Conservation (phyloP, 2,113 vertebrate genomes). For the Verasper variegatus region DNA sequence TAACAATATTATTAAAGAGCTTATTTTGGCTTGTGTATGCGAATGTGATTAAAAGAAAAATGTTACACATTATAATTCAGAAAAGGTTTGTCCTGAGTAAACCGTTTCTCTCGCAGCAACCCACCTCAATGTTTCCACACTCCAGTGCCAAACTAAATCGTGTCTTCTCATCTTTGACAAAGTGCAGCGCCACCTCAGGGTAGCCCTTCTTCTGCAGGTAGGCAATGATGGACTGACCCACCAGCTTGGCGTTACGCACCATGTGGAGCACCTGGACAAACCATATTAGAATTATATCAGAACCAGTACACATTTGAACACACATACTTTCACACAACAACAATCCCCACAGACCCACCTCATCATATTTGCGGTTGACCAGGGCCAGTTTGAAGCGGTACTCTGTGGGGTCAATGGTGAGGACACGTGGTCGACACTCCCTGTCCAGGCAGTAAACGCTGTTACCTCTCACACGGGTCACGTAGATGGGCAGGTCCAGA, state of each 20-base stretch:
- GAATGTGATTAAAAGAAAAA: too few species aligned
- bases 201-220: conserved; percentile 99
- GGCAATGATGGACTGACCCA: conserved; percentile 98
- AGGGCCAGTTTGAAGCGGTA: conserved; percentile 97
- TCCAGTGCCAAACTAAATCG: conserved; percentile 94
- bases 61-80: neutral
- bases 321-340: neutral
- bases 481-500: conserved; percentile 96
- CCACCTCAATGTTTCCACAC: conserved; percentile 94
- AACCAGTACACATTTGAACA: neutral
- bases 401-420: conserved; percentile 96
- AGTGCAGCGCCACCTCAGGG: conserved; percentile 96
- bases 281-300: neutral
- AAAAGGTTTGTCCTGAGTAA: neutral
- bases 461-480: conserved; percentile 94
- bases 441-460: conserved; percentile 96
- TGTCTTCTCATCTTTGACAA: conserved; percentile 97
- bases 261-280: conserved; percentile 92
- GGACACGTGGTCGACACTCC: conserved; percentile 92
- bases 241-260: conserved; percentile 95
- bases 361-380: conserved; percentile 96
- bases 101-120: conserved; percentile 7
- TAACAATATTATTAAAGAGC: too few species aligned
- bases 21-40: too few species aligned
- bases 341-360: conserved; percentile 78